Evolutionary conservation across 2,888 invertebrate genomes (phyloP).

Genomic region (Argyra leucocephala): DNA sequence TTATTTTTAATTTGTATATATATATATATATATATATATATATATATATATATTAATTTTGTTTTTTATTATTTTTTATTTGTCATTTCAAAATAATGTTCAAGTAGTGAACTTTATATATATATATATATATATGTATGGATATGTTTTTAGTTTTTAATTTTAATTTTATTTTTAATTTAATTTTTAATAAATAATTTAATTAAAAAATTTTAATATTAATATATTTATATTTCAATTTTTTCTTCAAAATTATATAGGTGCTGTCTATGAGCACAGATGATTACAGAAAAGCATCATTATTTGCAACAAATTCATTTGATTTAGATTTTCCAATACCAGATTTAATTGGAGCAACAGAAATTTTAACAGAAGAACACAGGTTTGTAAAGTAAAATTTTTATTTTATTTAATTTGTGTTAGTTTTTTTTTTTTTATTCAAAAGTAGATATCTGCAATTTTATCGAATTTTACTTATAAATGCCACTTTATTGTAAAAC

Average conservation of each 20-base stretch:
- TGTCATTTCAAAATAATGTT: not conserved
- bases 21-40: too few species aligned
- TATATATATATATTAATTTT: too few species aligned
- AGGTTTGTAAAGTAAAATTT: slow-evolving; percentile 44
- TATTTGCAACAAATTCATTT: slow-evolving; percentile 63
- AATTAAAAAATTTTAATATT: not conserved
- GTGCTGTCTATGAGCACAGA: slow-evolving; percentile 84
- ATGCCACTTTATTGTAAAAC: too few species aligned
- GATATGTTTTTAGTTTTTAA: not conserved
- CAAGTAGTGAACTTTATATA: not conserved
- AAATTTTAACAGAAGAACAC: slow-evolving; percentile 83
- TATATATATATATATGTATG: not conserved
- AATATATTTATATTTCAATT: slow-evolving; percentile 14
- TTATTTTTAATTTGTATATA: too few species aligned
- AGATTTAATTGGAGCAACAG: slow-evolving; percentile 79
- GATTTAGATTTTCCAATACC: slow-evolving; percentile 83
- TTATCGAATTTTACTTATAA: not conserved
- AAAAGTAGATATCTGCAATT: slow-evolving; percentile 7
- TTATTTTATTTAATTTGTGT: slow-evolving; percentile 11
- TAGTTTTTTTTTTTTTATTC: slow-evolving; percentile 7
- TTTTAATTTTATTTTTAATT: not conserved
- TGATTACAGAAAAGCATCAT: slow-evolving; percentile 72
- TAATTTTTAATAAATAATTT: slow-evolving; percentile 9
- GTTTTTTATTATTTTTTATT: too few species aligned
- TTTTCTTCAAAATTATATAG: slow-evolving; percentile 42